These are phyloP conservation scores for Oligia strigilis DNA, from an alignment of 2,888 invertebrate genomes.

Conservation along the genomic window DNA sequence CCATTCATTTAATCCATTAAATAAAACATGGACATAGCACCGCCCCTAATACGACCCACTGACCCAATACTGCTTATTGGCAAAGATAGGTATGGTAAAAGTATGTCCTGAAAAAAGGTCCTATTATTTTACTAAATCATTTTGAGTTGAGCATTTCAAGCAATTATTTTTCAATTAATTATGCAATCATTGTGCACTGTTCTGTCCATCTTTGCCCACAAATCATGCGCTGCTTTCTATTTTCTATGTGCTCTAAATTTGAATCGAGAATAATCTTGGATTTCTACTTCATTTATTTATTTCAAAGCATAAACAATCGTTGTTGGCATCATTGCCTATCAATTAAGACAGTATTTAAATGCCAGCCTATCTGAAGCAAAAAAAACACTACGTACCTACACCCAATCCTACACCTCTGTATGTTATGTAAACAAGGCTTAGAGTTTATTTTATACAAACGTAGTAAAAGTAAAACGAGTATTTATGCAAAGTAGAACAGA, in stretches of 20 bases:
- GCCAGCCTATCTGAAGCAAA: not conserved
- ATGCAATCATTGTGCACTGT: not conserved
- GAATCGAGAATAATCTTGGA: not conserved
- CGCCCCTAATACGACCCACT: too few relatives aligned
- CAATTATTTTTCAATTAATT: not conserved
- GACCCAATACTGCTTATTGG: not conserved
- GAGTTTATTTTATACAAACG: not conserved
- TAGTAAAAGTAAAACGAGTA: slow-evolving; percentile 7
- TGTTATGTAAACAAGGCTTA: slow-evolving; percentile 27
- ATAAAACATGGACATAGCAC: not conserved
- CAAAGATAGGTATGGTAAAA: not conserved
- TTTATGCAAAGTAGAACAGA: slow-evolving; percentile 11
- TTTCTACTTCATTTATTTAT: too few relatives aligned
- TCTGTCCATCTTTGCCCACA: not conserved
- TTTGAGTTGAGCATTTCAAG: not conserved
- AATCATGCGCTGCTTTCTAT: not conserved
- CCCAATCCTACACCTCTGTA: not conserved
- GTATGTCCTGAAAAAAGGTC: not conserved
- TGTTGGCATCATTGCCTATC: not conserved
- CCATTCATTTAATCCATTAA: not conserved
- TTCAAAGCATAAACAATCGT: too few relatives aligned
- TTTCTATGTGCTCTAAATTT: not conserved
- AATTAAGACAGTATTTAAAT: not conserved
- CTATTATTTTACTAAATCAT: not conserved
- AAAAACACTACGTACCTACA: not conserved